Base-by-base conservation (phyloP, 2,888 invertebrate species). In the Dinocampus coccinellae region DNA sequence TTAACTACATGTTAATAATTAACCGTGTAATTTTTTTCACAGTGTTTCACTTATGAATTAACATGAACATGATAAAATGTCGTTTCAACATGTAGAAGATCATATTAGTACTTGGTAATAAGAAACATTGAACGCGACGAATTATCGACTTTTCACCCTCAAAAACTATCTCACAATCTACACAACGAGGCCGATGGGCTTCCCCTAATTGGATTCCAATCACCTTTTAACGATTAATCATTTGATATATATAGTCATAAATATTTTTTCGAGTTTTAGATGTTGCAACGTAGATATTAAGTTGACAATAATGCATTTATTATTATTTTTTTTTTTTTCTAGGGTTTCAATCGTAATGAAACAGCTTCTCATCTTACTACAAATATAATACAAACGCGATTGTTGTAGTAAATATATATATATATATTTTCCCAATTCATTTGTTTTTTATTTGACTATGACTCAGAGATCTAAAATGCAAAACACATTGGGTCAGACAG, bases 201-300 rank as follows among this genome's bases (percentile, higher is more conserved):
- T 80, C 80, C 65, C 70, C 67, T 80, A 80, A 81, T 79, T 73
- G 74, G 78, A 81, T 81, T 77, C 77, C 29, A 68, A 70, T 70
- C 24, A 62, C 22, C 39, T 22, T 22, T 13, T 58, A 47, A 58
- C 47, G 22, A 42, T 58, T 34, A 20, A 58, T 64, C 64, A 69
- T 24, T 22, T 69, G 57, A 69, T 61, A 39, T 42, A 55, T n/a
- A 26, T 47, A 34, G 16, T 64, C 70, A 64, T 70, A 58, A 64
- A 70, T 70, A 57, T 62, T 64, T 26, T n/a, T 24, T 11, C 42
- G 20, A 9, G 33, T 52, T 52, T 63, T 29, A 13, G 3, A 9
- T 9, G 24, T 7, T 4, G 29, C 3, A 3, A 29, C 3, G 29
- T 7, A 7, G 29, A 4, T 26, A 4, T 1, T 0, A 55, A 24